Evolutionary conservation across 2,113 vertebrate species (phyloP), one percentile per base, ranked within the genome.

Genomic region (Anoplopoma fimbria): DNA sequence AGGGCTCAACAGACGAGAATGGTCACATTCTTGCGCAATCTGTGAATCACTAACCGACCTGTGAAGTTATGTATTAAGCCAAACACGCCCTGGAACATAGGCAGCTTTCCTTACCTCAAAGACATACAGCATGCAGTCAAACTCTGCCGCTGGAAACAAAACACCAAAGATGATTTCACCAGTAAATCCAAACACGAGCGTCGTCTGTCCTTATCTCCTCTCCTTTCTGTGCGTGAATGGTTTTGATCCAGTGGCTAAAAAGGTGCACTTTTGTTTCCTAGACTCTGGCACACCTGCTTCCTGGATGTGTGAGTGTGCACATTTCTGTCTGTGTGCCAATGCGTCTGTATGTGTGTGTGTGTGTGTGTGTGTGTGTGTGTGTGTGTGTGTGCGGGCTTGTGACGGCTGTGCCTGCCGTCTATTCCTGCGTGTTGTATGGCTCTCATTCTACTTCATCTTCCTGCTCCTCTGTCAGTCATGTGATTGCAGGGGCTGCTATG

Each of bases 381-480:
- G 69, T 78, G 79, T 77, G 6, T 77, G 82, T 76, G 60, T 67
- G 78, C 6, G 21, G n/a, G 68, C 55, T 77, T 64, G 63, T 79
- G 84, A 69, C 21, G 69, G 63, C 84, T 88, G 75, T 45, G 62
- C 25, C 86, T 84, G 78, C 76, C 8, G 60, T 81, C 82, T 85
- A 64, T 87, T 71, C 91, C 90, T 87, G 87, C 89, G 82, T 58
- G 84, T 91, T 91, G 84, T 80, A 87, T 75, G 77, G 89, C 91
- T 94, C 81, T 91, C 86, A 90, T 90, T 90, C 90, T 87, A 88
- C 68, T 87, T 83, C 72, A 80, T 92, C 89, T 95, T 95, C 91
- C 94, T 95, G 94, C 91, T 93, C 86, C 53, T 81, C 77, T 89
- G 82, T 78, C 64, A 76, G 87, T 93, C 95, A 95, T 79, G 86